phyloP scores from a whole-genome alignment of 2,797 vertebrate species.

The Pachyuromys duprasi region DNA sequence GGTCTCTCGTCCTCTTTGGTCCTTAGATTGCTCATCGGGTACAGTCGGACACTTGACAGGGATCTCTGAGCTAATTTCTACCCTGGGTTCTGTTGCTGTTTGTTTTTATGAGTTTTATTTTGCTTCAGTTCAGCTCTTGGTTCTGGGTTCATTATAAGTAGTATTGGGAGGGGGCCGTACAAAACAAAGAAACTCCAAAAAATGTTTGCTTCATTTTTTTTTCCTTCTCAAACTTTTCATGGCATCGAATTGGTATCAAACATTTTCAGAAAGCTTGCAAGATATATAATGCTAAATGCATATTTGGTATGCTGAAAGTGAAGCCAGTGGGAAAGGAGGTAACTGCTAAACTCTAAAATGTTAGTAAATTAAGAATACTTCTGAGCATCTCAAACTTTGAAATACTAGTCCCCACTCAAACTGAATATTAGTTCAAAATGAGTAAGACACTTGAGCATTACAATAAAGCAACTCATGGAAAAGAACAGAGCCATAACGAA shows the following conservation, averaged over 20 bases:
- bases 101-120: neutral
- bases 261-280: neutral
- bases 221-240: conserved; percentile 19
- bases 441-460: neutral
- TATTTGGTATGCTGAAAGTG: neutral
- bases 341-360: neutral
- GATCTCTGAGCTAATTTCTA: neutral
- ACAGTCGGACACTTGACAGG: neutral
- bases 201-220: neutral
- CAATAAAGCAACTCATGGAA: neutral
- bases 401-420: neutral
- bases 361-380: neutral
- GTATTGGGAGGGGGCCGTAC: neutral
- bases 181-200: neutral
- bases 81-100: neutral
- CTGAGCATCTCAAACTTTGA: neutral
- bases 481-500: conserved; percentile 13
- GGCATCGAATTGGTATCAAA: neutral
- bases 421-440: neutral
- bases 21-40: neutral
- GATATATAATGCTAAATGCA: neutral
- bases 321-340: neutral
- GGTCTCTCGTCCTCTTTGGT: neutral
- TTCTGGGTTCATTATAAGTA: neutral
- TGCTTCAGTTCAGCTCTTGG: neutral